Evolutionary conservation across 2,113 vertebrate genomes (phyloP).

Genomic region (Ceyx margarethae): DNA sequence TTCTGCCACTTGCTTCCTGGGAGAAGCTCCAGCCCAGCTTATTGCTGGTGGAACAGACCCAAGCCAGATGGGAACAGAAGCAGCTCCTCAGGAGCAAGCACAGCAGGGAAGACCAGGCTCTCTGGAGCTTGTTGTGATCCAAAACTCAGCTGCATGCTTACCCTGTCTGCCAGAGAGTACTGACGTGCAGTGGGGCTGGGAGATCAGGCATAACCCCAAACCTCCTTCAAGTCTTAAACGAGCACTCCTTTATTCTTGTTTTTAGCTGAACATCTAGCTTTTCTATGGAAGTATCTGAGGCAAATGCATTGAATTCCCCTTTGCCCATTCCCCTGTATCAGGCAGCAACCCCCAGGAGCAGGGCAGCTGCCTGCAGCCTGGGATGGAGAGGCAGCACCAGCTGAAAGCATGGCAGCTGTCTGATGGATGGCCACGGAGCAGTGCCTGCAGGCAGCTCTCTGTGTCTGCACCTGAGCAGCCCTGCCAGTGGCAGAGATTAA

Average conservation of each 20-base stretch:
- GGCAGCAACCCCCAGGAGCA: background rate
- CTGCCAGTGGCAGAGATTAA: background rate
- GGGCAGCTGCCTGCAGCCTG: background rate
- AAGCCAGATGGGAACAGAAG: background rate
- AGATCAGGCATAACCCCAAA: background rate
- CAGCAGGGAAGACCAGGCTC: fast-evolving
- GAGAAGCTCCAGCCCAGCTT: background rate
- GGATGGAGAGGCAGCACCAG: background rate
- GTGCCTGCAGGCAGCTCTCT: fast-evolving
- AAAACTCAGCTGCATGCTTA: background rate
- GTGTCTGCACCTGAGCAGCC: background rate
- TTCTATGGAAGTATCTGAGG: background rate
- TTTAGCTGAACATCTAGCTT: background rate
- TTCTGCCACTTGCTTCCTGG: background rate
- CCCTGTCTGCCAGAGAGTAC: background rate
- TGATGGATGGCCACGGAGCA: background rate
- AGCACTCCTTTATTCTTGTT: background rate
- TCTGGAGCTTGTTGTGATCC: background rate
- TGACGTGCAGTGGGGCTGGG: fast-evolving
- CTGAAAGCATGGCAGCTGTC: background rate
- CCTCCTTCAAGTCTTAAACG: background rate
- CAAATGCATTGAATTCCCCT: background rate
- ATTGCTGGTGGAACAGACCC: background rate
- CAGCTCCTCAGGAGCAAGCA: background rate
- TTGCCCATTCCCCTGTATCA: background rate